These are phyloP conservation scores for Hanleya hanleyi DNA, from an alignment of 2,888 invertebrate genomes.

Conservation along the genomic window DNA sequence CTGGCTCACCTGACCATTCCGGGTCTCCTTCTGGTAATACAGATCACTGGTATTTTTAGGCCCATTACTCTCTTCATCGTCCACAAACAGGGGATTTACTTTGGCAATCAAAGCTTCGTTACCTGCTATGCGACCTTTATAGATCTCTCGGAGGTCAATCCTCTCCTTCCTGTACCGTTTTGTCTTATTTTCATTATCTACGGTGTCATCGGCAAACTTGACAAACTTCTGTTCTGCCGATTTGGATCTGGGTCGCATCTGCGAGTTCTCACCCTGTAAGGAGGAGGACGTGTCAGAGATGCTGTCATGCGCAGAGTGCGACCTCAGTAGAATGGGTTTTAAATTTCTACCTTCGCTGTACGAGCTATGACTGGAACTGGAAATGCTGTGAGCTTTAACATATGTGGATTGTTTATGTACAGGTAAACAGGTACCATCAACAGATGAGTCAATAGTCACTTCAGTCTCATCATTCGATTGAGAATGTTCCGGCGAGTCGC, in stretches of 20 bases:
- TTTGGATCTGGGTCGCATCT: neutral
- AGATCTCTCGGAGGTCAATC: neutral
- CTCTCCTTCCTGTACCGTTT: neutral
- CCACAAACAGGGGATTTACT: neutral
- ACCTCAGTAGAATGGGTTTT: neutral
- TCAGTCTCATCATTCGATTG: too few relatives aligned
- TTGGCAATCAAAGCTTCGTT: neutral
- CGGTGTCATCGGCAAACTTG: slow-evolving; percentile 1
- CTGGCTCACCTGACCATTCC: neutral
- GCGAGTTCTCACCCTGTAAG: neutral
- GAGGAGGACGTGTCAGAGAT: neutral
- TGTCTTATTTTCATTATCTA: slow-evolving; percentile 3
- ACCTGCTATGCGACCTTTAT: neutral
- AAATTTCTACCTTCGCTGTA: neutral
- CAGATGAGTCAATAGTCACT: too few relatives aligned
- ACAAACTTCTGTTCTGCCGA: neutral
- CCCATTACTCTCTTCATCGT: neutral
- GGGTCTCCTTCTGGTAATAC: neutral
- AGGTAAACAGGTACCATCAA: too few relatives aligned
- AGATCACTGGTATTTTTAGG: neutral
- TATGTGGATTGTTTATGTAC: too few relatives aligned
- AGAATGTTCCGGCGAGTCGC: too few relatives aligned
- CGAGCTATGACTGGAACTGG: too few relatives aligned
- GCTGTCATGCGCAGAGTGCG: neutral
- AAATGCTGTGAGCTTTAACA: too few relatives aligned